Base-by-base conservation (phyloP, 2,797 vertebrate genomes). In the Heterohyrax brucei region DNA sequence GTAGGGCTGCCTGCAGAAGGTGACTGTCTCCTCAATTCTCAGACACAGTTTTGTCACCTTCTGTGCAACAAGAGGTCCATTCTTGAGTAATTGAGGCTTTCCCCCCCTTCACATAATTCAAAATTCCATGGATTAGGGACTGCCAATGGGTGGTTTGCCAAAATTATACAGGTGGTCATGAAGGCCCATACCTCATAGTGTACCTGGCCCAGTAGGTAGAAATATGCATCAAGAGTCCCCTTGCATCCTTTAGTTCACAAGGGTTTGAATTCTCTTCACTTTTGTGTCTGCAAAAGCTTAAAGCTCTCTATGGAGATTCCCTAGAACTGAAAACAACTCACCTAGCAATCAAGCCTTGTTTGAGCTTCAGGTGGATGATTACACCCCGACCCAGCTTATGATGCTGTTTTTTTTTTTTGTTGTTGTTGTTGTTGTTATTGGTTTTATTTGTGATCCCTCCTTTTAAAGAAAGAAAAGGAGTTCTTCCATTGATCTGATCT, bases 381-480 rank as follows among this genome's bases (percentile, higher is more conserved):
- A 53, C 48, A 30, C 39, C 76, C 30, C 68, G 24, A 24, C n/a
- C 22, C 18, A 61, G 68, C 0, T 62, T 87, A 30, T 46, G 50
- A 0, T 89, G 66, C 16, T 12, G 6, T 82, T 64, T 80, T n/a
- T n/a, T n/a, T n/a, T n/a, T n/a, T n/a, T n/a, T 39, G 3, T 39
- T 39, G 39, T 39, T 39, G 39, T 39, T 39, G 39, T 39, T 39
- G 39, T 59, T 68, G 70, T 85, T 91, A 64, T 5, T 90, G 70
- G 68, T 93, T 81, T 88, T 82, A 82, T 90, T 89, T 44, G n/a
- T 48, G 86, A 92, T 73, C 13, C 16, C 7, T 83, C 26, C 26
- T 10, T 82, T 88, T 78, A 68, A 81, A 90, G 68, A 62, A 94
- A 96, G 96, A 95, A 96, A 95, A 89, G 12, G 68, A 0, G 0